phyloP scores from a whole-genome alignment of 2,888 invertebrate genomes.

The Andrena bicolor region DNA sequence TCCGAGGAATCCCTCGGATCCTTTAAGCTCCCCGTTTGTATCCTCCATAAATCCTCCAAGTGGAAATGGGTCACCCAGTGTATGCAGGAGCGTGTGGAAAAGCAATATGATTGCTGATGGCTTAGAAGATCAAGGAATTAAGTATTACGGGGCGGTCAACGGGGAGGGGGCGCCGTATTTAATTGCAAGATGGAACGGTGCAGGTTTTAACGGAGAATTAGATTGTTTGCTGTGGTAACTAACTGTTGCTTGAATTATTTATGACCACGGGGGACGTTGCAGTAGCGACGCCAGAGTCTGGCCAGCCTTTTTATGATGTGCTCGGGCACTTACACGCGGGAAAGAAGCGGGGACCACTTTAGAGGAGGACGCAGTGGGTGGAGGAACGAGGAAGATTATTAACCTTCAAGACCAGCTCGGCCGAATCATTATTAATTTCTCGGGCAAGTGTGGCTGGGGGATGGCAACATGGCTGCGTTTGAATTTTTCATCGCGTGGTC shows the following conservation, averaged over 20 bases:
- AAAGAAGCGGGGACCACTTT: no score
- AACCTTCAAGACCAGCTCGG: no score
- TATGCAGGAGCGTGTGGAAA: not conserved
- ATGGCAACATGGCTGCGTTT: no score
- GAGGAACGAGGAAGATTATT: not conserved
- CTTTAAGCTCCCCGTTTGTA: not conserved
- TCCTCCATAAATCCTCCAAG: not conserved
- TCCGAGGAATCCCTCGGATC: not conserved
- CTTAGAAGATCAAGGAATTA: conserved; percentile 2
- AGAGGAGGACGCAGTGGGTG: not conserved
- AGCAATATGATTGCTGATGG: not conserved
- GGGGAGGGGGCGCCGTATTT: not conserved
- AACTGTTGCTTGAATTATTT: conserved; percentile 35
- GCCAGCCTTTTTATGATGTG: not conserved
- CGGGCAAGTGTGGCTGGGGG: no score
- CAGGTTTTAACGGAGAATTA: conserved; percentile 20
- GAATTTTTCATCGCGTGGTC: no score
- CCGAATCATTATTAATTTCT: no score
- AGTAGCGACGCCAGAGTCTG: not conserved
- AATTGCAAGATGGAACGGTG: conserved; percentile 14
- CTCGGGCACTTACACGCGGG: not conserved
- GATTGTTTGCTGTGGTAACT: conserved; percentile 21
- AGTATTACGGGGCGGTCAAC: not conserved
- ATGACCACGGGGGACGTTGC: not conserved
- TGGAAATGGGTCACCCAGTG: conserved; percentile 2